Percentiles rank a stretch among this genome's conserved stretches.
Conservation (phyloP, 2,888 invertebrate species). For the Beris morrisii region DNA sequence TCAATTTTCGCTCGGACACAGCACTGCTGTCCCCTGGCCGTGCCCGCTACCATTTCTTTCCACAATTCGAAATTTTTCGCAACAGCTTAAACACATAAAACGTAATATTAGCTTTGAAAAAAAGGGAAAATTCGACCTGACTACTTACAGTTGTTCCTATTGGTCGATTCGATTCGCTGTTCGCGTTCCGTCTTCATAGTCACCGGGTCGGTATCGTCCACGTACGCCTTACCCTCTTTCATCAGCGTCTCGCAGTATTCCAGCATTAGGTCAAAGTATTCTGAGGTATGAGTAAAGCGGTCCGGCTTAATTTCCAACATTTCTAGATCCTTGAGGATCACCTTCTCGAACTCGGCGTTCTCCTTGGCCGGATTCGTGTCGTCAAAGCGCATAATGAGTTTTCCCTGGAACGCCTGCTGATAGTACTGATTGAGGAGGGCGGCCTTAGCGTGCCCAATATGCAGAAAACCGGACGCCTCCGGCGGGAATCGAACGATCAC, state of each 20-base stretch:
- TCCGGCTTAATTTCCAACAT: slow-evolving; percentile 92
- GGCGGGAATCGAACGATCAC: slow-evolving; percentile 99
- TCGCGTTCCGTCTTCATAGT: slow-evolving; percentile 95
- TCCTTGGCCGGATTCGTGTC: slow-evolving; percentile 99
- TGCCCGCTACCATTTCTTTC: slow-evolving; percentile 92
- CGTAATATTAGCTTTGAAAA: not conserved
- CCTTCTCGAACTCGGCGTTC: slow-evolving; percentile 94
- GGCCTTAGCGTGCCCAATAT: slow-evolving; percentile 99
- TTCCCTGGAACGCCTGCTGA: slow-evolving; percentile 87
- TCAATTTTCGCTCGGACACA: slow-evolving; percentile 97
- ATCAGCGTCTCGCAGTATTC: slow-evolving; percentile 85
- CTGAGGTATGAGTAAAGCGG: slow-evolving; percentile 90
- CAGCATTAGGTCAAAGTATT: slow-evolving; percentile 93
- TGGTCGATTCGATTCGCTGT: slow-evolving; percentile 79
- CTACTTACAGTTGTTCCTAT: slow-evolving; percentile 78
- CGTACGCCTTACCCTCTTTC: slow-evolving; percentile 88
- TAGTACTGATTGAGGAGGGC: slow-evolving; percentile 98
- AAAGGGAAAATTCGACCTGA: slow-evolving; percentile 11
- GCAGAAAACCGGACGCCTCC: slow-evolving; percentile 96
- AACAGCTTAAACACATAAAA: slow-evolving; percentile 62
- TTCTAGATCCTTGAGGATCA: slow-evolving; percentile 90
- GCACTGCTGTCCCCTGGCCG: slow-evolving; percentile 77
- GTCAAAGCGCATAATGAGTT: slow-evolving; percentile 97
- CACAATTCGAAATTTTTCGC: slow-evolving; percentile 86
- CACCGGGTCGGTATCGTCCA: slow-evolving; percentile 94